Evolutionary conservation across 1,140 invertebrate genomes (phyloP).

Genomic region (Heliconius hewitsoni): DNA sequence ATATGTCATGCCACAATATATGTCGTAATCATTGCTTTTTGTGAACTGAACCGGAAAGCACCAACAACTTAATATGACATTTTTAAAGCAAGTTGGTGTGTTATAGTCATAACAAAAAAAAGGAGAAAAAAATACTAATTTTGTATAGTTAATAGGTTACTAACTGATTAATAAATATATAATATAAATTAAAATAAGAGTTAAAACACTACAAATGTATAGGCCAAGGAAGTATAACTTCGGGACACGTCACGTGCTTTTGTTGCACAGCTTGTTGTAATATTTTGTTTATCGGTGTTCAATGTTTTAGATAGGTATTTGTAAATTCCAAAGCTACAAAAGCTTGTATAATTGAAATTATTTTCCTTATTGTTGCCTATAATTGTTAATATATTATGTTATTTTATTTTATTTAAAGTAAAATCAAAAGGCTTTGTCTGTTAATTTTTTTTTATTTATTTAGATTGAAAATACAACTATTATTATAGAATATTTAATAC

Average conservation of each 20-base stretch:
- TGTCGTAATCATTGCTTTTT: too few species aligned
- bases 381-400: not conserved
- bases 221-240: not conserved
- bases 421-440: not conserved
- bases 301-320: conserved; percentile 1
- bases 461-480: too few species aligned
- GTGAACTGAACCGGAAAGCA: too few species aligned
- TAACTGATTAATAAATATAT: too few species aligned
- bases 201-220: too few species aligned
- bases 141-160: too few species aligned
- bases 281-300: not conserved
- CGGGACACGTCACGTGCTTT: not conserved
- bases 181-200: too few species aligned
- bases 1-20: too few species aligned
- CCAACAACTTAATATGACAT: too few species aligned
- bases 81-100: accelerated
- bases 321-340: not conserved
- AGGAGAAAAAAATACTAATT: too few species aligned
- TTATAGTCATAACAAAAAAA: too few species aligned
- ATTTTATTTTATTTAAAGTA: not conserved
- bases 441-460: not conserved
- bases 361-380: not conserved
- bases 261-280: conserved; percentile 1
- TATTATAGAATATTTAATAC: too few species aligned
- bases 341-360: not conserved